Percentiles rank a stretch among this genome's conserved stretches.
Evolutionary conservation across 2,797 vertebrate species (phyloP).

Genomic region (Psittacula derbiana): DNA sequence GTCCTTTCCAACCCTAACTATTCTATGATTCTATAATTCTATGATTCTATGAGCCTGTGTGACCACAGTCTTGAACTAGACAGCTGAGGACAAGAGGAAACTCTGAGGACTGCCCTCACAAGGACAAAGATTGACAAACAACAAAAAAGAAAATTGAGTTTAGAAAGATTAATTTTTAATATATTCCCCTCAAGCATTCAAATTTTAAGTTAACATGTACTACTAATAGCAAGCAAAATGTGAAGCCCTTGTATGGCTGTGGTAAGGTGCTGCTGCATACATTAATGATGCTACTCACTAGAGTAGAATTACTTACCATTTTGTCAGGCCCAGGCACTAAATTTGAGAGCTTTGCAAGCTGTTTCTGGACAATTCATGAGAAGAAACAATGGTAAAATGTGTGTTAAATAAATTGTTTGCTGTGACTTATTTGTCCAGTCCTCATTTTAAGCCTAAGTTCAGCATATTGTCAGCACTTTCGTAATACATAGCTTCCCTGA

Average conservation of each 20-base stretch:
- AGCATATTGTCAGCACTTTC: background rate
- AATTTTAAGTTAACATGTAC: background rate
- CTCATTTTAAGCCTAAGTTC: slow-evolving; percentile 7
- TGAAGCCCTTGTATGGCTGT: background rate
- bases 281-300: background rate
- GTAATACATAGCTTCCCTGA: background rate
- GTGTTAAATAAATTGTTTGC: slow-evolving; percentile 27
- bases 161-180: background rate
- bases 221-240: background rate
- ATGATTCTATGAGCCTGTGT: fast-evolving
- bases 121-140: background rate
- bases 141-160: background rate
- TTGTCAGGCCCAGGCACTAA: background rate
- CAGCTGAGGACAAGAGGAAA: background rate
- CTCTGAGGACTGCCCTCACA: background rate
- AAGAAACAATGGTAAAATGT: background rate
- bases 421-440: slow-evolving; percentile 5
- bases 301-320: background rate
- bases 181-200: background rate
- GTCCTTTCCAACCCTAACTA: background rate
- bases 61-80: background rate
- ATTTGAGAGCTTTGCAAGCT: background rate
- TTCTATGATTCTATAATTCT: background rate
- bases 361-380: background rate
- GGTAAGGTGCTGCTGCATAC: fast-evolving